Evolutionary conservation across 2,888 invertebrate genomes (phyloP), one percentile per base, ranked within the genome.

Genomic region (Scaptomyza parva): DNA sequence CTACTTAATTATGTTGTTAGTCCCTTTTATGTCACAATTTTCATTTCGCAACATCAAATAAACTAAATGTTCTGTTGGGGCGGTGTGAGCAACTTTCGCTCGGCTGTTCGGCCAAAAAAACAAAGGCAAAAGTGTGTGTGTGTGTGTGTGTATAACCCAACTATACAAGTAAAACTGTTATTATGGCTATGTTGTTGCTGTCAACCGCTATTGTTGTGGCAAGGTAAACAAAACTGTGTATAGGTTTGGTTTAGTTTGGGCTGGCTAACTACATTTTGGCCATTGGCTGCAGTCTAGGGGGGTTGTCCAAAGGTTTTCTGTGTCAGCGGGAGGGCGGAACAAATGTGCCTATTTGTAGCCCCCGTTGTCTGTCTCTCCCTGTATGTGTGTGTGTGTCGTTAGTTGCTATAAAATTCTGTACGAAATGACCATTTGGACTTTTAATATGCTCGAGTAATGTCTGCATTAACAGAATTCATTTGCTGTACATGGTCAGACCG

Each of bases 401-500:
- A 78, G 69, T 73, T 78, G 79, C 82, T 88, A 85, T 81, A 85
- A 87, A 88, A 89, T 86, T 88, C 77, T 76, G 70, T 78, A 75
- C 79, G 79, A 73, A 84, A 84, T 86, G 88, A 79, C 84, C 89
- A 83, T 83, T 86, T 83, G 86, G 88, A 81, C 88, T 86, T 89
- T 89, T 89, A 88, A 88, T 89, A 89, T 83, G 86, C 84, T 85
- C 78, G 83, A 89, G 82, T 86, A 89, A 89, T 89, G 89, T 79
- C 85, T 83, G 87, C 88, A 89, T 88, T 88, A 89, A 89, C 88
- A 76, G 86, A 88, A 88, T 89, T 89, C 89, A 88, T 88, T 89
- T 88, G 86, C 77, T 75, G 78, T 58, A 69, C 79, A 72, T 70
- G 71, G 60, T 52, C 70, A 70, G 51, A 57, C 53, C 44, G 44